A percentile compares a stretch with the other conserved stretches of the same genome.
Evolutionary conservation across 2,797 vertebrate genomes (phyloP).

Genomic region (Thaleichthys pacificus): DNA sequence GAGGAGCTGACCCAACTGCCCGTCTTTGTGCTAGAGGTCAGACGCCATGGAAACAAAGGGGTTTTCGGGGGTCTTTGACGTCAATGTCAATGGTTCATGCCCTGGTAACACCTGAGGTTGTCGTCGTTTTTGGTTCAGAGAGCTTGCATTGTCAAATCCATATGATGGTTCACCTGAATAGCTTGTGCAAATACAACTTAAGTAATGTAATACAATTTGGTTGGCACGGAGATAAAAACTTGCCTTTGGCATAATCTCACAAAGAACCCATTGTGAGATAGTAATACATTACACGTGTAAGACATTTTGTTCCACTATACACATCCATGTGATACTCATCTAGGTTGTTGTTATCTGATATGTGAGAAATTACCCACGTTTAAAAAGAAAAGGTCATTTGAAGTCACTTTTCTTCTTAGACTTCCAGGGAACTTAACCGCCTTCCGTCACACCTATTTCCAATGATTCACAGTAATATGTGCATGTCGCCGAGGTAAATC

Average conservation of each 20-base stretch:
- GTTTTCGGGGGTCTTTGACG: neutral
- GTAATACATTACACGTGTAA: constrained; percentile 46
- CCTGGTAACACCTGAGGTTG: neutral
- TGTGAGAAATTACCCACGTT: constrained; percentile 21
- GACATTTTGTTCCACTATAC: constrained; percentile 34
- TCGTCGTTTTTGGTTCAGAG: neutral
- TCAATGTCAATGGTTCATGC: neutral
- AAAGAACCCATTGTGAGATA: constrained; percentile 24
- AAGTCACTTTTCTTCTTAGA: constrained; percentile 26
- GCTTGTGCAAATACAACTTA: constrained; percentile 35
- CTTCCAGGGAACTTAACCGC: constrained; percentile 32
- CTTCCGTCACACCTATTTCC: constrained; percentile 21
- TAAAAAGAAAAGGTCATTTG: constrained; percentile 24
- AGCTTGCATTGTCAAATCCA: constrained; percentile 16
- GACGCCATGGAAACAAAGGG: neutral
- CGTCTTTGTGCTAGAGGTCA: constrained; percentile 78
- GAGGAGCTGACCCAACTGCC: constrained; percentile 84
- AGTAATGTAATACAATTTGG: constrained; percentile 24
- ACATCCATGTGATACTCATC: neutral
- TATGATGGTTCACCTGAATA: constrained; percentile 25
- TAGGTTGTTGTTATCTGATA: neutral
- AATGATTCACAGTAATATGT: constrained; percentile 20
- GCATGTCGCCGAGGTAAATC: constrained; percentile 52
- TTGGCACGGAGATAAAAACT: neutral
- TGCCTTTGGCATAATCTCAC: constrained; percentile 37